These are phyloP conservation scores for Helicolenus hilgendorfi DNA, from an alignment of 2,797 vertebrate genomes.

Conservation along the genomic window DNA sequence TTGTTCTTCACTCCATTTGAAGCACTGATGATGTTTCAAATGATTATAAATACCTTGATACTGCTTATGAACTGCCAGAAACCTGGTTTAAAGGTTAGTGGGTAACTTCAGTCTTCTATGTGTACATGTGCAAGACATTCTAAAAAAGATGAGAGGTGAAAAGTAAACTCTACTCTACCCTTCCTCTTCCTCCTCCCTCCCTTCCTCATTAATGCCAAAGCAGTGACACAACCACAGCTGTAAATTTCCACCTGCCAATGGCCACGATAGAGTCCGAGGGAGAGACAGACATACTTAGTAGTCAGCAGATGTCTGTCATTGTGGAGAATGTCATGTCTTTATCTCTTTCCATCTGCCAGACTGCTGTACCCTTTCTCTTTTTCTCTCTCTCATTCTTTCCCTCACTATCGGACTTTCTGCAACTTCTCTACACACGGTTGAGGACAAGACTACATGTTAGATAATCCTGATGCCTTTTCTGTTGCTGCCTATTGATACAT, in stretches of 20 bases:
- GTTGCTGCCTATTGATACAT: background rate
- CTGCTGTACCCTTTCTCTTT: constrained; percentile 17
- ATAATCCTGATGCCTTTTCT: background rate
- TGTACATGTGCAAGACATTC: background rate
- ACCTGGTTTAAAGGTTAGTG: background rate
- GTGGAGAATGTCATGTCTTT: constrained; percentile 64
- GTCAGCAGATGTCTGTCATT: constrained; percentile 67
- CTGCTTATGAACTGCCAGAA: background rate
- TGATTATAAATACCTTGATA: background rate
- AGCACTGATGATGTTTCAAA: background rate
- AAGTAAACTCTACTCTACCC: too few relatives aligned
- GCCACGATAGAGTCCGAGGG: background rate
- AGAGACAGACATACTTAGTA: constrained; percentile 36
- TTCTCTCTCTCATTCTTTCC: background rate
- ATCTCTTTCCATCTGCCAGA: constrained; percentile 48
- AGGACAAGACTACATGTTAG: background rate
- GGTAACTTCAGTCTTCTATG: background rate
- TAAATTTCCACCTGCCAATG: constrained; percentile 66
- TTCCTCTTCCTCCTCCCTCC: background rate
- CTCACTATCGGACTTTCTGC: background rate
- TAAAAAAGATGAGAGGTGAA: background rate
- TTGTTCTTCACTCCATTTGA: background rate
- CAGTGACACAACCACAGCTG: constrained; percentile 32
- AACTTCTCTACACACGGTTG: background rate
- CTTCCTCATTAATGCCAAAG: background rate